phyloP scores from a whole-genome alignment of 2,888 invertebrate species.

The Polydrusus pterygomalis region DNA sequence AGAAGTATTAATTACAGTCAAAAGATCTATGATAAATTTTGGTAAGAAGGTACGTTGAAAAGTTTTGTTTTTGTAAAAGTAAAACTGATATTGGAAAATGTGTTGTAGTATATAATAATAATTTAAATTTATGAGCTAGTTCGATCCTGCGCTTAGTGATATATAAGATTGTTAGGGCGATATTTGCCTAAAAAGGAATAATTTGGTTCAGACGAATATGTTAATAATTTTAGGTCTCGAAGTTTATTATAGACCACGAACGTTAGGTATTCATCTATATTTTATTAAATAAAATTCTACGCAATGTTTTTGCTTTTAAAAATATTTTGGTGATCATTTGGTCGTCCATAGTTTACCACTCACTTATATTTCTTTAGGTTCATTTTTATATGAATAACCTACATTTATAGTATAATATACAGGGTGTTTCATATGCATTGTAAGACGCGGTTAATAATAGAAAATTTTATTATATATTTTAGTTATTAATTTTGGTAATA shows the following conservation, averaged over 20 bases:
- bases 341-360: constrained; percentile 20
- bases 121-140: constrained; percentile 34
- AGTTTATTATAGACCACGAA: constrained; percentile 51
- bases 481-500: constrained; percentile 7
- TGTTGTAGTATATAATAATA: constrained; percentile 13
- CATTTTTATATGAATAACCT: constrained; percentile 40
- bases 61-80: neutral
- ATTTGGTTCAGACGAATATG: constrained; percentile 44
- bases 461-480: constrained; percentile 23
- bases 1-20: no score
- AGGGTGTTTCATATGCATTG: constrained; percentile 49
- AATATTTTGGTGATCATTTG: constrained; percentile 25
- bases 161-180: constrained; percentile 48
- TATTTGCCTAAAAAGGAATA: constrained; percentile 49
- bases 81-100: neutral
- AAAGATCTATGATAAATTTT: no score
- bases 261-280: constrained; percentile 48
- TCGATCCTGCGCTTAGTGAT: constrained; percentile 49
- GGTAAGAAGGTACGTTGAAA: neutral
- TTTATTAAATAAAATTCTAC: constrained; percentile 52
- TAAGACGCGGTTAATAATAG: constrained; percentile 44
- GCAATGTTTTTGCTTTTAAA: constrained; percentile 47
- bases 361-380: constrained; percentile 19
- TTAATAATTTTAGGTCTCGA: constrained; percentile 47
- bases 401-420: constrained; percentile 49